Percentiles rank a stretch among this genome's conserved stretches.
phyloP scores from a whole-genome alignment of 2,113 vertebrate species.

The Myodes glareolus region DNA sequence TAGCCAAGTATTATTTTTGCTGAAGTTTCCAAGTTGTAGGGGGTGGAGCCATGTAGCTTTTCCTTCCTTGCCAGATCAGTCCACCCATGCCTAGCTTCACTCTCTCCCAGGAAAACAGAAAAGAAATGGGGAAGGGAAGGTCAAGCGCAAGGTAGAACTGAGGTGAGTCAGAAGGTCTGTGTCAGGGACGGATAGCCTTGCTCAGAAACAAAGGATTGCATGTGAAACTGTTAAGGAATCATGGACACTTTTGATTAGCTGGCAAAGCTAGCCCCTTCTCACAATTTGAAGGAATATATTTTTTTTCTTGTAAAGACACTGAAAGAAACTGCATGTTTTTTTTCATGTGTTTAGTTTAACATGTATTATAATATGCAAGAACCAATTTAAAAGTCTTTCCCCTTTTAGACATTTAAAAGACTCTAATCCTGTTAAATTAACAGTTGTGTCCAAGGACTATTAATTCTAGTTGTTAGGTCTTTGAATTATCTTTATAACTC shows the following conservation, averaged over 20 bases:
- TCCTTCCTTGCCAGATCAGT: not conserved
- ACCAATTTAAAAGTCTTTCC: not conserved
- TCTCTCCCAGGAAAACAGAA: not conserved
- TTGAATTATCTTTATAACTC: not conserved
- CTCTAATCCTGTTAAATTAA: not conserved
- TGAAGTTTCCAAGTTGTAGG: not conserved
- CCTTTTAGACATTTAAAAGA: not conserved
- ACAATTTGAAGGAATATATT: not conserved
- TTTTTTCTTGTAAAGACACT: not conserved
- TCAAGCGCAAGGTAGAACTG: not conserved
- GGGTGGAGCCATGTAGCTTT: not conserved
- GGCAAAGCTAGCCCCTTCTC: not conserved
- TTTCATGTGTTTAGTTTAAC: not conserved
- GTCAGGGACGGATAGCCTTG: not conserved
- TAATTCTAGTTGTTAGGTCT: constrained; percentile 11
- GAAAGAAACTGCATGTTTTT: not conserved
- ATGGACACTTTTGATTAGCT: not conserved
- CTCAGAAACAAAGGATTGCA: constrained; percentile 21
- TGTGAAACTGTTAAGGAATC: not conserved
- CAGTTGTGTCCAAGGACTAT: not conserved
- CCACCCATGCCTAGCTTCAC: not conserved
- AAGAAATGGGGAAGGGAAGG: not conserved
- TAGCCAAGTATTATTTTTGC: constrained; percentile 29
- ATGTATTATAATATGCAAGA: not conserved
- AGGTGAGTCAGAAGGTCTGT: not conserved